phyloP scores from a whole-genome alignment of 2,888 invertebrate species.

The Nebria salina region DNA sequence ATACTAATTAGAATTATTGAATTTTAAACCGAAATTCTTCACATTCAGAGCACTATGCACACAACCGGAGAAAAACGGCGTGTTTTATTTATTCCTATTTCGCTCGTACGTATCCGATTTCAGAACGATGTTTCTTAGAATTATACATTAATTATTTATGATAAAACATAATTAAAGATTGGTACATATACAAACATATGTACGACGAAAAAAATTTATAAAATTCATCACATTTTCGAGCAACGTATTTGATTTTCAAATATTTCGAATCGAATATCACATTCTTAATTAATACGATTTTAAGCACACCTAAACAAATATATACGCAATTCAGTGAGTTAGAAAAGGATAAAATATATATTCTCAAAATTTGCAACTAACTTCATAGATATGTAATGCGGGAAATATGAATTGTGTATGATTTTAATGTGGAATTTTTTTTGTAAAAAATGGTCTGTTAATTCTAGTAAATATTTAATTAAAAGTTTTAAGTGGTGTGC shows the following conservation, averaged over 20 bases:
- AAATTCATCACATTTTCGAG: not conserved
- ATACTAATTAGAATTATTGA: not conserved
- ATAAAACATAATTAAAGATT: conserved; percentile 32
- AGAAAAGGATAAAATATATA: too few species aligned
- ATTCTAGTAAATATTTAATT: not conserved
- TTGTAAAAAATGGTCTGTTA: not conserved
- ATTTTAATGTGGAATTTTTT: too few species aligned
- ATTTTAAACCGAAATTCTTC: not conserved
- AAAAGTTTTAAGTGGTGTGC: not conserved
- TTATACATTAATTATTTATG: conserved; percentile 38
- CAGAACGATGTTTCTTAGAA: conserved; percentile 15
- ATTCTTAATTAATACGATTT: too few species aligned
- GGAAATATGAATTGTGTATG: too few species aligned
- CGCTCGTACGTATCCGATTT: conserved; percentile 29
- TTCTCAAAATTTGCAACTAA: too few species aligned
- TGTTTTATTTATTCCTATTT: not conserved
- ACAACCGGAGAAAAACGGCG: not conserved
- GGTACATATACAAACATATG: not conserved
- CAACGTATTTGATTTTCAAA: too few species aligned
- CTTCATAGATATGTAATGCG: too few species aligned
- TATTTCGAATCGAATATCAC: too few species aligned
- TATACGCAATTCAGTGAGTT: too few species aligned
- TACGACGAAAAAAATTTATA: not conserved
- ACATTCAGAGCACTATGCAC: not conserved
- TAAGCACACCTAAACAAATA: too few species aligned